Evolutionary conservation across 1,140 invertebrate species (phyloP), one percentile per base, ranked within the genome.

Genomic region (Drosophila tropicalis): DNA sequence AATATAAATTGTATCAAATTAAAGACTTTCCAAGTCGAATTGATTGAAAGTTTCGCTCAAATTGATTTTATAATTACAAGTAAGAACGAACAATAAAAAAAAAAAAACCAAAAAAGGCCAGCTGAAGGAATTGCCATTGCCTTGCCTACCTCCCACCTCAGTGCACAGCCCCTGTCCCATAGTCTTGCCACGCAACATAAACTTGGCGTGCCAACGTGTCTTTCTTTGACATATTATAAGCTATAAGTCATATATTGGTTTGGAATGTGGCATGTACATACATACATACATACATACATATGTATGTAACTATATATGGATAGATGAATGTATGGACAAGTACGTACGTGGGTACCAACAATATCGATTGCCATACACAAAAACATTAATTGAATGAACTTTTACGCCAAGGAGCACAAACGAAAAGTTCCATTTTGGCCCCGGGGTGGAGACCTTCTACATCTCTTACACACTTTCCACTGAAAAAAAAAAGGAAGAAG

Each of bases 331-430:
- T 17, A 10, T 17, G 55, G 4, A 34, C 13, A 13, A 10, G 29
- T 10, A 10, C 13, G 5, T 15, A 15, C 17, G 15, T 15, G n/a
- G 5, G 15, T 44, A 17, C 12, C 22, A 7, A 6, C 19, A 34
- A 34, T 57, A 83, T 81, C 54, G 79, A 81, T 81, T 78, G 39
- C 22, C 40, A 29, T 13, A 60, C 56, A 22, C 54, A 69, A 73
- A 36, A 66, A 58, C 51, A 60, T 65, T 82, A 82, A 86, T 85
- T 86, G 82, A 76, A 79, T 86, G 68, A 74, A 75, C 70, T 79
- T 81, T 67, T 67, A 58, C 36, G 62, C 41, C 54, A 67, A 79
- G 47, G 65, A 61, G 41, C 44, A 41, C 44, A 22, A 22, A 64
- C 44, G 47, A 66, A 60, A 63, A 75, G 68, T 68, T 76, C 65